These are phyloP conservation scores for Pectinophora gossypiella DNA, from an alignment of 1,140 invertebrate genomes.

Conservation along the genomic window DNA sequence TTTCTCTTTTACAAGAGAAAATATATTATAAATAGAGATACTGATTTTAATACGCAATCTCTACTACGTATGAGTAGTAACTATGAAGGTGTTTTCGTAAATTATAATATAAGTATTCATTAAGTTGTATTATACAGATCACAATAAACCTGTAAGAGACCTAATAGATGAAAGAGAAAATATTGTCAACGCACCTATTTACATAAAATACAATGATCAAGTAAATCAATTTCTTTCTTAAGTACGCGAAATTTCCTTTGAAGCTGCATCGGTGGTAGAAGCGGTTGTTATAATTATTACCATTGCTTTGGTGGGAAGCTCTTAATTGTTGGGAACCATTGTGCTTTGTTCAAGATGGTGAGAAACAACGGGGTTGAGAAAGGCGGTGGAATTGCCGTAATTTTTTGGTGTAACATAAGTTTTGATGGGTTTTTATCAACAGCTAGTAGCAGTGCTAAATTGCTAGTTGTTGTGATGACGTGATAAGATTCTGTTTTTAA, in stretches of 20 bases:
- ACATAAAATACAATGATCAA: constrained; percentile 31
- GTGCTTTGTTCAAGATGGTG: constrained; percentile 39
- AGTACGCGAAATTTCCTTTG: constrained; percentile 34
- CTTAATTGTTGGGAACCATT: constrained; percentile 54
- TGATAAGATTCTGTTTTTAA: too few relatives aligned
- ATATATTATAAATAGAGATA: too few relatives aligned
- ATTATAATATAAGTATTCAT: too few relatives aligned
- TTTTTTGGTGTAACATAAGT: constrained; percentile 11
- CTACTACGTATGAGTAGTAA: too few relatives aligned
- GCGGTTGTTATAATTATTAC: constrained; percentile 50
- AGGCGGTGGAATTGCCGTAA: background rate
- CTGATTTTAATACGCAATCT: too few relatives aligned
- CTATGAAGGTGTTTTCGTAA: too few relatives aligned
- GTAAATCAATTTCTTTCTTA: constrained; percentile 34
- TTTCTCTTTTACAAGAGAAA: too few relatives aligned
- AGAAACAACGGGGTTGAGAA: constrained; percentile 27
- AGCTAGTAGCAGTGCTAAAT: too few relatives aligned
- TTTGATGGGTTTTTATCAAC: background rate
- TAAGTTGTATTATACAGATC: too few relatives aligned
- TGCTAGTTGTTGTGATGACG: too few relatives aligned
- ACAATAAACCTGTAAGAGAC: background rate
- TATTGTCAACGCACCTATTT: background rate
- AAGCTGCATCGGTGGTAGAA: constrained; percentile 17
- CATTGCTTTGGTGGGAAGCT: constrained; percentile 40
- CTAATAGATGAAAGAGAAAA: background rate